These are phyloP conservation scores for Isotomurus palustris DNA, from an alignment of 2,888 invertebrate genomes.

Conservation along the genomic window DNA sequence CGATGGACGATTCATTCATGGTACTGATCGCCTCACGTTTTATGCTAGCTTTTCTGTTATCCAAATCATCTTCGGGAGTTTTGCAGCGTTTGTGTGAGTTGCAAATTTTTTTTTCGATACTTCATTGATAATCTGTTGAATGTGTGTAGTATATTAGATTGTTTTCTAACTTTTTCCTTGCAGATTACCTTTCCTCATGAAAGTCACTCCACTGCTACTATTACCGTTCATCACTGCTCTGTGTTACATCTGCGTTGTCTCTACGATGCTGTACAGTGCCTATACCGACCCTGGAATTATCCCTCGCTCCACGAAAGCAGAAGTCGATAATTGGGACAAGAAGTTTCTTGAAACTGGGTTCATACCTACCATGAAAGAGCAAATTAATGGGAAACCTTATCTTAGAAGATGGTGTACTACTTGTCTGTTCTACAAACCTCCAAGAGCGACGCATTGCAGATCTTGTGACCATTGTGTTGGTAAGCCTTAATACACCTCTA, in stretches of 20 bases:
- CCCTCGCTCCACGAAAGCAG: conserved; percentile 2
- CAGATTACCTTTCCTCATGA: neutral
- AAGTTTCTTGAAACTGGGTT: neutral
- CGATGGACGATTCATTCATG: conserved; percentile 3
- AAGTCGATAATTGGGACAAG: neutral
- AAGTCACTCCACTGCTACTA: too few species aligned
- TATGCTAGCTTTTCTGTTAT: conserved; percentile 1
- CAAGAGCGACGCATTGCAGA: conserved; percentile 9
- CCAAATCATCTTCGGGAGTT: conserved; percentile 3
- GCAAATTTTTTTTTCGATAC: too few species aligned
- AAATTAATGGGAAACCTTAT: conserved; percentile 1
- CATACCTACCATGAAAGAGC: neutral
- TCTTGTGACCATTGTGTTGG: conserved; percentile 15
- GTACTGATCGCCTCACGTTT: neutral
- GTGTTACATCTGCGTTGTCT: neutral
- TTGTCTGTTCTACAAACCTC: conserved; percentile 13
- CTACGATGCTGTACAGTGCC: conserved; percentile 1
- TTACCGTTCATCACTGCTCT: too few species aligned
- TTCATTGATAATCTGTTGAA: too few species aligned
- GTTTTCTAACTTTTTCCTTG: too few species aligned
- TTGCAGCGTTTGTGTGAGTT: neutral
- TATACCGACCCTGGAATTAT: conserved; percentile 16
- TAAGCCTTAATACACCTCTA: too few species aligned
- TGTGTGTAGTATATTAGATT: too few species aligned
- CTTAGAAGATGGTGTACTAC: conserved; percentile 9